phyloP scores from a whole-genome alignment of 1,140 invertebrate genomes.

The Drosophila arizonae region DNA sequence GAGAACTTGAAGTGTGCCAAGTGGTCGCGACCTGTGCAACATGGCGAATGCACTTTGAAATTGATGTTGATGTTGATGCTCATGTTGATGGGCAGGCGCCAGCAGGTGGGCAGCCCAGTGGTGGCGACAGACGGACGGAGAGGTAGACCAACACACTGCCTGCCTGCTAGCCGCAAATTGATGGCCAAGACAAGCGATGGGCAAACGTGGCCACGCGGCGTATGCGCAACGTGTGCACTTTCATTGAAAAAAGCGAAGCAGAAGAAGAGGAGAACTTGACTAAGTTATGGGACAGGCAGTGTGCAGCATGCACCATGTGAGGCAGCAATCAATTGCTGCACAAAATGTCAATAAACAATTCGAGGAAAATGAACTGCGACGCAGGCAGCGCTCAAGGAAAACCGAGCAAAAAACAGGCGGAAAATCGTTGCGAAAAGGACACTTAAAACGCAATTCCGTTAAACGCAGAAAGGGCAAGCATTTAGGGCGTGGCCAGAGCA shows the following conservation, averaged over 20 bases:
- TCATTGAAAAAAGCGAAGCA: slow-evolving; percentile 58
- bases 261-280: slow-evolving; percentile 35
- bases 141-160: too few relatives aligned
- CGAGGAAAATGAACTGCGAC: slow-evolving; percentile 58
- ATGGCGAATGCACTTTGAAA: slow-evolving; percentile 63
- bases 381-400: background rate
- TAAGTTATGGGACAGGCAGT: slow-evolving; percentile 55
- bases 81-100: slow-evolving; percentile 11
- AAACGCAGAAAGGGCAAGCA: slow-evolving; percentile 54
- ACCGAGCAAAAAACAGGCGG: background rate
- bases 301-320: slow-evolving; percentile 20
- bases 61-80: slow-evolving; percentile 49
- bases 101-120: slow-evolving; percentile 11
- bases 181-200: slow-evolving; percentile 16
- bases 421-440: slow-evolving; percentile 31
- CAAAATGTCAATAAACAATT: slow-evolving; percentile 75
- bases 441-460: slow-evolving; percentile 75
- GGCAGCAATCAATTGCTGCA: slow-evolving; percentile 68
- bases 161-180: slow-evolving; percentile 25
- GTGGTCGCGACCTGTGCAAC: slow-evolving; percentile 48
- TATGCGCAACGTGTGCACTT: slow-evolving; percentile 75
- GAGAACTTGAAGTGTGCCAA: slow-evolving; percentile 28
- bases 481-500: background rate
- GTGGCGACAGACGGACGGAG: background rate
- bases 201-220: slow-evolving; percentile 43